These are phyloP conservation scores for Planococcus citri DNA, from an alignment of 1,140 invertebrate species.

Conservation along the genomic window DNA sequence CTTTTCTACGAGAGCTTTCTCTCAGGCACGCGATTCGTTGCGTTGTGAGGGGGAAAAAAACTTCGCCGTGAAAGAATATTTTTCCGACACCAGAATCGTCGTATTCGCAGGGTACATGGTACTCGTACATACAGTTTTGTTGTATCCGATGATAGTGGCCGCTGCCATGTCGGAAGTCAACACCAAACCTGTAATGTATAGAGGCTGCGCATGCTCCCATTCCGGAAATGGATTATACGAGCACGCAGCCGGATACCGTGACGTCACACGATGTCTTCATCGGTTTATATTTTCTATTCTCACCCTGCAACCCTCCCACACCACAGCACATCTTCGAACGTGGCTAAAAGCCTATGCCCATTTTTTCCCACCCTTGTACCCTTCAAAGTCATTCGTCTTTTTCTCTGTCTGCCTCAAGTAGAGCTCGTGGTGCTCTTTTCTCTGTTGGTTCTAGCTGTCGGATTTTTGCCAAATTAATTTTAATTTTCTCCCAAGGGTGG, in stretches of 20 bases:
- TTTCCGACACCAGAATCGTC: too few relatives aligned
- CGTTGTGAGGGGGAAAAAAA: too few relatives aligned
- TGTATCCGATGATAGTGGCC: background rate
- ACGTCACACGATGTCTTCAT: constrained; percentile 16
- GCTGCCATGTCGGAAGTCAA: constrained; percentile 14
- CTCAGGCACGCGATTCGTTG: constrained; percentile 3
- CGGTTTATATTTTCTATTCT: background rate
- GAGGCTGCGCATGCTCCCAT: constrained; percentile 7
- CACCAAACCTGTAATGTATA: constrained; percentile 15
- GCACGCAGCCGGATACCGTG: constrained; percentile 9
- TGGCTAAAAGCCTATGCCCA: background rate
- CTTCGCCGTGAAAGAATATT: too few relatives aligned
- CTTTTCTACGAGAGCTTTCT: background rate
- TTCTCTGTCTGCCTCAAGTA: too few relatives aligned
- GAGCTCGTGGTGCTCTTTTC: too few relatives aligned
- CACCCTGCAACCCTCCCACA: background rate
- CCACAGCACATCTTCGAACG: too few relatives aligned
- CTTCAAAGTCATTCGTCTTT: background rate
- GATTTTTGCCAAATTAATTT: constrained; percentile 8
- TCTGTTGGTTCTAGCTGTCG: background rate
- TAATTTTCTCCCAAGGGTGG: background rate
- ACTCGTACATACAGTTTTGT: too few relatives aligned
- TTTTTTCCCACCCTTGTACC: background rate
- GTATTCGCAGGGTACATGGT: too few relatives aligned
- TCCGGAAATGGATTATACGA: constrained; percentile 14